Evolutionary conservation across 2,888 invertebrate genomes (phyloP).

Genomic region (Ctenicera cuprea): DNA sequence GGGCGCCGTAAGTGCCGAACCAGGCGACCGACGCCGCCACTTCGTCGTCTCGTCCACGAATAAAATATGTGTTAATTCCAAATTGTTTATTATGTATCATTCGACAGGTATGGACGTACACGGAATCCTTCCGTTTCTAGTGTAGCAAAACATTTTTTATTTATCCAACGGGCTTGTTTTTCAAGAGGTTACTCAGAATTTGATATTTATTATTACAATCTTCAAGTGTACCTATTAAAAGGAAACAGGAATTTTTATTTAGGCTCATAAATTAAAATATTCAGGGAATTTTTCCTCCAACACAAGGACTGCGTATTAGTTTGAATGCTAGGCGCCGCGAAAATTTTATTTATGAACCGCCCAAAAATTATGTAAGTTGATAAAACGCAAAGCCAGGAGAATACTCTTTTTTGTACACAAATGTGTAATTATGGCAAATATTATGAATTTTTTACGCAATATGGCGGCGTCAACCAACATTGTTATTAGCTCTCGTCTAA

Average conservation of each 20-base stretch:
- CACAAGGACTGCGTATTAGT: neutral
- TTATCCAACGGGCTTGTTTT: constrained; percentile 1
- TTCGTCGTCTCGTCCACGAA: constrained; percentile 18
- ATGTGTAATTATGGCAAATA: too few species aligned
- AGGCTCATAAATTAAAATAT: neutral
- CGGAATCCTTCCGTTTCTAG: constrained; percentile 22
- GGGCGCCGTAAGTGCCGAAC: constrained; percentile 42
- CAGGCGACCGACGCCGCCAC: constrained; percentile 43
- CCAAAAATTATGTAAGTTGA: too few species aligned
- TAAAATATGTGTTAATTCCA: constrained; percentile 32
- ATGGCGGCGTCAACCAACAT: too few species aligned
- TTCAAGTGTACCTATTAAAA: constrained; percentile 15
- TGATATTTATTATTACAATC: constrained; percentile 3
- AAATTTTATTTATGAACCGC: too few species aligned
- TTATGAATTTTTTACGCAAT: too few species aligned
- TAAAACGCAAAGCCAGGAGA: too few species aligned
- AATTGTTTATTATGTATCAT: constrained; percentile 25
- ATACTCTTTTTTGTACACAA: too few species aligned
- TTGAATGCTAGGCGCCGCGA: too few species aligned
- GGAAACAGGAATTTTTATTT: neutral
- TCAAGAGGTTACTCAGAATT: neutral
- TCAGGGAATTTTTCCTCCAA: neutral
- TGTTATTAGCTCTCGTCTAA: too few species aligned
- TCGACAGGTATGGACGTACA: constrained; percentile 7
- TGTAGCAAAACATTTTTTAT: constrained; percentile 13